Conservation (phyloP, 1,140 invertebrate genomes). For the Aphidius ervi region DNA sequence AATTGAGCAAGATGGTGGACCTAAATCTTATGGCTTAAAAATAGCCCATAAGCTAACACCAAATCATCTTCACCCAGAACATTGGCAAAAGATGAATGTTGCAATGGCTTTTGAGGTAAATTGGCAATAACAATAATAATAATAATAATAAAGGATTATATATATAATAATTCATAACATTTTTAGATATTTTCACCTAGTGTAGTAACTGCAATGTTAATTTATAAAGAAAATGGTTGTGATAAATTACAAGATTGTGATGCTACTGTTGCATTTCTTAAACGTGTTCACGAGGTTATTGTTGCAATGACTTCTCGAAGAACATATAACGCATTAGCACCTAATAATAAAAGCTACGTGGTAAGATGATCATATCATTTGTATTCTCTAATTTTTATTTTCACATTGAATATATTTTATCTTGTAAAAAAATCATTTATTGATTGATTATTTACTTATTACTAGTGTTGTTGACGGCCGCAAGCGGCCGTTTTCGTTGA, state of each 20-base stretch:
- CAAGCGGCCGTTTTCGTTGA: too few species aligned
- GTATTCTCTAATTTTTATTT: too few species aligned
- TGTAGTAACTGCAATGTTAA: conserved; percentile 11
- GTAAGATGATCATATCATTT: too few species aligned
- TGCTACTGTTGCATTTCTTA: conserved; percentile 6
- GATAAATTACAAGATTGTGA: background rate
- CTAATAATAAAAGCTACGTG: background rate
- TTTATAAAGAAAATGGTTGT: background rate
- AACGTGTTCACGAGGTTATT: conserved; percentile 9
- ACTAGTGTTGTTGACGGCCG: too few species aligned
- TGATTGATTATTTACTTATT: too few species aligned
- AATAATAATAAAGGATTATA: background rate
- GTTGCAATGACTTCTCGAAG: conserved; percentile 16
- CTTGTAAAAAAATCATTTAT: too few species aligned
- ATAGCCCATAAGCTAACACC: background rate
- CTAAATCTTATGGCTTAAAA: conserved; percentile 2
- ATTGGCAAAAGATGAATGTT: conserved; percentile 17
- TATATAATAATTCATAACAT: background rate
- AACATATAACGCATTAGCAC: background rate
- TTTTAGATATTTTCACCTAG: conserved; percentile 12
- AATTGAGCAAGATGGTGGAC: conserved; percentile 1
- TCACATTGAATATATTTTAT: too few species aligned
- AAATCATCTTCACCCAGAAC: background rate
- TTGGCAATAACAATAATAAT: background rate
- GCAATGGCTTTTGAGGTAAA: conserved; percentile 18